Base-by-base conservation (phyloP, 2,888 invertebrate species). In the Globia sparganii region DNA sequence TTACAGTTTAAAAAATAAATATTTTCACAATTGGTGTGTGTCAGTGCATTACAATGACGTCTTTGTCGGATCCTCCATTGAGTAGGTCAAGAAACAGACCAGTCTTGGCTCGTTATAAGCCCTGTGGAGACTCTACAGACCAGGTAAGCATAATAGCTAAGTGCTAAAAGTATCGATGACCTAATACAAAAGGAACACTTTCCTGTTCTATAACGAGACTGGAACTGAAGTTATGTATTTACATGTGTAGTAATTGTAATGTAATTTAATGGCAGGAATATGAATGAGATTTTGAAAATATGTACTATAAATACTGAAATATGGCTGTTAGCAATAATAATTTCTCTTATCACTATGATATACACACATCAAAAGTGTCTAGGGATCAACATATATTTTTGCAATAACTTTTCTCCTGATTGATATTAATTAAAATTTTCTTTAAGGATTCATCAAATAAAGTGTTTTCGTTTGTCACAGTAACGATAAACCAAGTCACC, bases 41-140 rank as follows among this genome's bases (percentile, higher is more conserved):
- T 83, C 31, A 83, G 86, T 87, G 79, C 82, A 82, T 78, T 74
- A 89, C 75, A 83, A 96, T 96, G 96, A 91, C 94, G 81, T 95
- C 96, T 82, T 81, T 96, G 79, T 94, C 96, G 83, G 96, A 96
- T 78, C 94, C 95, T 65, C 95, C 95, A 59, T 86, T 96, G 78
- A 94, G 91, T 88, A 93, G 96, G 85, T 90, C 95, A 68, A 94
- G 96, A 82, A 93, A 91, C 88, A 94, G 95, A 84, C 96, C 96
- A 71, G 96, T 96, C 71, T 84, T 96, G 87, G 93, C 96, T 80
- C 95, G 96, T 43, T 96, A 96, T 88, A 95, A 93, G 82, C 95
- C 95, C 13, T 89, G 91, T 85, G 88, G 89, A 80, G 91, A 85
- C 67, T 87, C 88, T 83, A 86, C 90, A 31, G 96, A 96, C 58